Evolutionary conservation across 2,113 vertebrate species (phyloP).

Genomic region (Sylvicapra grimmia): DNA sequence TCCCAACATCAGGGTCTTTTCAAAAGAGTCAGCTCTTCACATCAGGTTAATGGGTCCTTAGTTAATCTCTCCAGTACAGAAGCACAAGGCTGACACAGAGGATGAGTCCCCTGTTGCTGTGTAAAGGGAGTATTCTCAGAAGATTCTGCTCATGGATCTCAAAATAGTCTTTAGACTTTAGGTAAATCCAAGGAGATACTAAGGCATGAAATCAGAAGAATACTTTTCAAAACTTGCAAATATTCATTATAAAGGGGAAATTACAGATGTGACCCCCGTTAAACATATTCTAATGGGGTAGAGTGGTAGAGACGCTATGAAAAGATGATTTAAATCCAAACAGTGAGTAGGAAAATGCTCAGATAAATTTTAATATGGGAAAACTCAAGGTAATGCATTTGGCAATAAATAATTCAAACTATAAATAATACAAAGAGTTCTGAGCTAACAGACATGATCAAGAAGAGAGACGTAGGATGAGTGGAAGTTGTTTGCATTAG

Average conservation of each 20-base stretch:
- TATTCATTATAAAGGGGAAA: not conserved
- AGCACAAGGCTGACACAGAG: not conserved
- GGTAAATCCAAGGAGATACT: not conserved
- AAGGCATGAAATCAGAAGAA: not conserved
- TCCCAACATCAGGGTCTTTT: no score
- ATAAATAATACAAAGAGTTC: constrained; percentile 7
- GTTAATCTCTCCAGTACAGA: not conserved
- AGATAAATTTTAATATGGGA: constrained; percentile 11
- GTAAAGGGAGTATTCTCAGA: not conserved
- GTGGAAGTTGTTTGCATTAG: not conserved
- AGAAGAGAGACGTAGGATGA: not conserved
- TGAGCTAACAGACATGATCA: not conserved
- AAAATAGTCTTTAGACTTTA: not conserved
- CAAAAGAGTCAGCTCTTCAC: no score
- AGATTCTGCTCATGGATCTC: not conserved
- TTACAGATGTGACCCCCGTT: not conserved
- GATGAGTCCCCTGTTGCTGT: not conserved
- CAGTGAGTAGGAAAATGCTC: not conserved
- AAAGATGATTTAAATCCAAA: not conserved
- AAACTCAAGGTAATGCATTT: constrained; percentile 29
- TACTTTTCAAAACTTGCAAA: not conserved
- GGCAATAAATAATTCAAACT: constrained; percentile 49
- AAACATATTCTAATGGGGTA: not conserved
- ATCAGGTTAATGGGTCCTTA: not conserved
- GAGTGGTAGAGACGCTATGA: not conserved